phyloP scores from a whole-genome alignment of 2,797 vertebrate species.

The Phrynocephalus vlangalii region DNA sequence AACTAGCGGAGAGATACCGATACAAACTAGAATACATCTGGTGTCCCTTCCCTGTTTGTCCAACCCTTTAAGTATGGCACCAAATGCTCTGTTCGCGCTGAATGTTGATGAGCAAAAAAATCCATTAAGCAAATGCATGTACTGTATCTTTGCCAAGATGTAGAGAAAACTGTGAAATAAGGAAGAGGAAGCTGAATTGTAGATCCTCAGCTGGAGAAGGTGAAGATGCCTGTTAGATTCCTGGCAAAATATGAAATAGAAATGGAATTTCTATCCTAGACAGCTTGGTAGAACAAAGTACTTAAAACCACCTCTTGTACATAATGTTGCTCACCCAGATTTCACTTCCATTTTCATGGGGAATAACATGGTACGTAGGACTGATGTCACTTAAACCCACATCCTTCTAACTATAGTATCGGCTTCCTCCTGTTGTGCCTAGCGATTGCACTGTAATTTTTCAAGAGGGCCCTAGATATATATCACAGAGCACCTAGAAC shows the following conservation, averaged over 20 bases:
- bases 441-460: neutral
- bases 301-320: neutral
- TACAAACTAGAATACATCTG: neutral
- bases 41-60: neutral
- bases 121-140: slow-evolving; percentile 59
- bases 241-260: neutral
- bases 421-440: neutral
- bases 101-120: slow-evolving; percentile 52
- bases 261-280: neutral
- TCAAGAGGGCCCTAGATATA: neutral
- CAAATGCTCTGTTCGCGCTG: slow-evolving; percentile 29
- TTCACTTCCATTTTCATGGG: neutral
- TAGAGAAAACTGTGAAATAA: slow-evolving; percentile 42
- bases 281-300: accelerated
- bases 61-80: neutral
- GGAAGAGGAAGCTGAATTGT: slow-evolving; percentile 47
- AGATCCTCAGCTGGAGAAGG: slow-evolving; percentile 42
- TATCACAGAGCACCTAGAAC: neutral
- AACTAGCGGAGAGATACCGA: neutral
- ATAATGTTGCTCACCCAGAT: neutral
- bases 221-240: slow-evolving; percentile 29
- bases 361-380: neutral
- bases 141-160: slow-evolving; percentile 54
- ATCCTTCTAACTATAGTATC: neutral
- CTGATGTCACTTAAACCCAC: neutral